phyloP scores from a whole-genome alignment of 2,113 vertebrate species.

The Leucosticte australis region DNA sequence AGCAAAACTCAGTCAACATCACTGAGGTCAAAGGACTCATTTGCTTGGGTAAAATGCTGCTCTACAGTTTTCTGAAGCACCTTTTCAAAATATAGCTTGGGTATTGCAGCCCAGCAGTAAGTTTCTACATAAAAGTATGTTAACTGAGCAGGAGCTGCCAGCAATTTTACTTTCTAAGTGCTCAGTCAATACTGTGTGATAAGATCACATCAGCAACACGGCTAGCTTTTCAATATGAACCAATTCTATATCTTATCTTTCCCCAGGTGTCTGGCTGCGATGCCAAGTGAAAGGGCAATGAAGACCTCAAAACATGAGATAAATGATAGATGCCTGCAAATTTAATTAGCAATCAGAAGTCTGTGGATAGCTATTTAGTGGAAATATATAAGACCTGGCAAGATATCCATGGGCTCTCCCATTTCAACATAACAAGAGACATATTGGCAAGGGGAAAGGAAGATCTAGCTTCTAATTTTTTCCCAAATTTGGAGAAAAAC shows the following conservation, averaged over 20 bases:
- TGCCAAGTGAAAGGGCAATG: neutral
- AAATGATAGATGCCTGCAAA: neutral
- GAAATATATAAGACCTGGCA: neutral
- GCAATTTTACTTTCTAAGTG: constrained; percentile 44
- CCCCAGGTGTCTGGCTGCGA: neutral
- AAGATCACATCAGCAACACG: constrained; percentile 58
- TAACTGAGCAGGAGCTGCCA: neutral
- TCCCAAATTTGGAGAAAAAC: neutral
- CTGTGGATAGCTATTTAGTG: neutral
- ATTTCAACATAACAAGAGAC: neutral
- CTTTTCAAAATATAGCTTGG: neutral
- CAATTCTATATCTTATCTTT: constrained; percentile 48
- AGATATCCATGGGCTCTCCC: neutral
- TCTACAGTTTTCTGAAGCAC: neutral
- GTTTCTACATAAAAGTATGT: neutral
- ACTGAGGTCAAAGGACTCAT: neutral
- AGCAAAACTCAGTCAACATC: neutral
- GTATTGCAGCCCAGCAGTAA: neutral
- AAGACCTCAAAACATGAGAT: neutral
- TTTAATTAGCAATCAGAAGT: neutral
- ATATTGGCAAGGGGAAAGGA: neutral
- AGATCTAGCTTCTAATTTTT: neutral
- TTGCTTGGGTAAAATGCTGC: neutral
- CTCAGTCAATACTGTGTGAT: constrained; percentile 59
- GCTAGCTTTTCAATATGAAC: constrained; percentile 38